Evolutionary conservation across 2,888 invertebrate genomes (phyloP).

Genomic region (Camponotus fellah): DNA sequence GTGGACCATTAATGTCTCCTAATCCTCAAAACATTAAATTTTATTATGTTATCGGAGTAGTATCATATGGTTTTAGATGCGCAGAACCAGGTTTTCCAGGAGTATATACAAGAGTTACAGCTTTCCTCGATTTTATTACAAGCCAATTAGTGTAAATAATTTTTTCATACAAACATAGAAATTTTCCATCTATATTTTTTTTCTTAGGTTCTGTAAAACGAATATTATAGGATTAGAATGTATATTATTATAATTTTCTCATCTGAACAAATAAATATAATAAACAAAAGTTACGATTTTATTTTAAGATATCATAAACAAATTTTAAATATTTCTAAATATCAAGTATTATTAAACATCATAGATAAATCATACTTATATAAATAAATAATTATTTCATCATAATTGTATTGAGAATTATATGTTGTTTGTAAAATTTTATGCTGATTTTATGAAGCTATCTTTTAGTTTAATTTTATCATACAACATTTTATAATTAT

Average conservation of each 20-base stretch:
- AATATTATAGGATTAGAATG: not conserved
- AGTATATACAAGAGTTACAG: constrained; percentile 85
- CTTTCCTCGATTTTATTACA: constrained; percentile 73
- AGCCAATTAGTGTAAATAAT: constrained; percentile 29
- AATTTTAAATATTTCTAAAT: too few relatives aligned
- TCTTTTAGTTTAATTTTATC: not conserved
- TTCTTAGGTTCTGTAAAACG: not conserved
- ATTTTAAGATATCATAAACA: too few relatives aligned
- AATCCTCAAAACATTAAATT: constrained; percentile 83
- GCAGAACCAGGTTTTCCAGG: constrained; percentile 89
- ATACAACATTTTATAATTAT: not conserved
- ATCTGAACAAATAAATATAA: too few relatives aligned
- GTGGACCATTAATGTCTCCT: constrained; percentile 92
- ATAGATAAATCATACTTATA: not conserved
- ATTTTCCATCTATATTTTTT: not conserved
- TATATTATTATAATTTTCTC: not conserved
- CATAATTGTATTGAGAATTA: not conserved
- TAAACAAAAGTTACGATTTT: too few relatives aligned
- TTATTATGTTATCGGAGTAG: constrained; percentile 89
- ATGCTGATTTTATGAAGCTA: not conserved
- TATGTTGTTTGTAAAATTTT: not conserved
- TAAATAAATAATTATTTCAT: not conserved
- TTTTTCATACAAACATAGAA: not conserved
- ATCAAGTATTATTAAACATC: too few relatives aligned
- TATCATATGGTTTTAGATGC: constrained; percentile 89